Conservation (phyloP, 2,113 vertebrate species). For the Pterocles gutturalis region DNA sequence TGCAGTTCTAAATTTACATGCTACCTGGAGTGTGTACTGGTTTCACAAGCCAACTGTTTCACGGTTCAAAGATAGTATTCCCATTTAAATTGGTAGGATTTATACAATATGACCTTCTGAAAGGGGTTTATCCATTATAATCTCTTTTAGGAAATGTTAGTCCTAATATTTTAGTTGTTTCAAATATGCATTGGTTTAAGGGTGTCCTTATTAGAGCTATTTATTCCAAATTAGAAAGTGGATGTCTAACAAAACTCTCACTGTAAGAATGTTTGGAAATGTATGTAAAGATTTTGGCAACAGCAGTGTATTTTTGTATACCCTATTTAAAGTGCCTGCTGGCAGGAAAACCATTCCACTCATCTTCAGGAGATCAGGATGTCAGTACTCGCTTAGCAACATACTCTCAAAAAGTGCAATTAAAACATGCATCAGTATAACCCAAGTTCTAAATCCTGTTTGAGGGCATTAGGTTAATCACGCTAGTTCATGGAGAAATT, state of each 20-base stretch:
- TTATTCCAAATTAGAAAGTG: conserved; percentile 15
- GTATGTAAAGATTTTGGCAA: not conserved
- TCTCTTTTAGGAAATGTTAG: conserved; percentile 46
- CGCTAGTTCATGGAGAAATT: not conserved
- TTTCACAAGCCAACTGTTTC: not conserved
- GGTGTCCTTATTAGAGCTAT: not conserved
- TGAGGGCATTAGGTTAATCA: not conserved
- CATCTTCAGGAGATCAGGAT: not conserved
- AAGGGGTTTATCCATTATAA: conserved; percentile 28
- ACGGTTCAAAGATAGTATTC: not conserved
- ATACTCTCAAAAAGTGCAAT: not conserved
- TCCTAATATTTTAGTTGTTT: conserved; percentile 27
- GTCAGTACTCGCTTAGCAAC: not conserved
- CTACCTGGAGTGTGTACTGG: not conserved
- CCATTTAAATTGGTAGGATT: conserved; percentile 4
- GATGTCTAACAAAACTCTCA: not conserved
- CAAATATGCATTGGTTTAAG: not conserved
- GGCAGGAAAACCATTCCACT: not conserved
- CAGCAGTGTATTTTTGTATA: not conserved
- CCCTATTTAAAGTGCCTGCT: conserved; percentile 3
- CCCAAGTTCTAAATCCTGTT: not conserved
- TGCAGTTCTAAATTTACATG: not conserved
- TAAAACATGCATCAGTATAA: not conserved
- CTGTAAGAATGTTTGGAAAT: conserved; percentile 31
- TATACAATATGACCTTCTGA: not conserved